Conservation (phyloP, 2,797 vertebrate species). For the Moxostoma hubbsi region DNA sequence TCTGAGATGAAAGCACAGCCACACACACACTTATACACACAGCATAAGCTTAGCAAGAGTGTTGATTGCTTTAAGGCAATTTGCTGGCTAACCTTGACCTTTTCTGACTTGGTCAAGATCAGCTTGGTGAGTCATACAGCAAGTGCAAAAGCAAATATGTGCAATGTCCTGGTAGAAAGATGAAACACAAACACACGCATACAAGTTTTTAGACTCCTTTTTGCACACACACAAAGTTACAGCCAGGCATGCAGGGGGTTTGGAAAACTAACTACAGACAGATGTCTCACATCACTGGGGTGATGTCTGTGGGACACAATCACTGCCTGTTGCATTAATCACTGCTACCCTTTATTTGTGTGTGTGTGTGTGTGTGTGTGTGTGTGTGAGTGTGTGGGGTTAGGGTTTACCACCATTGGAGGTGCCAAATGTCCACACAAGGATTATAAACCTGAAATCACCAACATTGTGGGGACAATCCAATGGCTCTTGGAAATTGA, state of each 20-base stretch:
- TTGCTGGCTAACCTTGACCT: slow-evolving; percentile 78
- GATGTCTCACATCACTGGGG: slow-evolving; percentile 17
- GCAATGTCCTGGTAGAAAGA: slow-evolving; percentile 45
- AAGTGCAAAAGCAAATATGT: slow-evolving; percentile 75
- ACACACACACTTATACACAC: slow-evolving; percentile 17
- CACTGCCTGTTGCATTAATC: slow-evolving; percentile 30
- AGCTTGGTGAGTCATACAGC: slow-evolving; percentile 70
- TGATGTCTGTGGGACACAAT: slow-evolving; percentile 18
- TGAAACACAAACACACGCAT: slow-evolving; percentile 30
- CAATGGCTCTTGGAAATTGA: too few relatives aligned
- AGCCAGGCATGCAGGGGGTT: slow-evolving; percentile 2
- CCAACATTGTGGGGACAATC: too few relatives aligned
- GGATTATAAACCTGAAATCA: too few relatives aligned
- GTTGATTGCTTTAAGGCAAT: slow-evolving; percentile 78
- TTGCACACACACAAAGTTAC: slow-evolving; percentile 1
- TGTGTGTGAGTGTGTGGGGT: background rate
- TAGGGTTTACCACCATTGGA: too few relatives aligned
- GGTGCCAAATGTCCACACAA: too few relatives aligned
- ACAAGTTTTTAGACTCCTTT: slow-evolving; percentile 51
- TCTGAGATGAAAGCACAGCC: slow-evolving; percentile 40
- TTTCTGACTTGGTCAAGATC: slow-evolving; percentile 74
- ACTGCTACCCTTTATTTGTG: background rate
- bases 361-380: slow-evolving; percentile 1
- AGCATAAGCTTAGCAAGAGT: slow-evolving; percentile 63
- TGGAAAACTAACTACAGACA: slow-evolving; percentile 17